Evolutionary conservation across 2,113 vertebrate genomes (phyloP).

Genomic region (Heterocephalus glaber): DNA sequence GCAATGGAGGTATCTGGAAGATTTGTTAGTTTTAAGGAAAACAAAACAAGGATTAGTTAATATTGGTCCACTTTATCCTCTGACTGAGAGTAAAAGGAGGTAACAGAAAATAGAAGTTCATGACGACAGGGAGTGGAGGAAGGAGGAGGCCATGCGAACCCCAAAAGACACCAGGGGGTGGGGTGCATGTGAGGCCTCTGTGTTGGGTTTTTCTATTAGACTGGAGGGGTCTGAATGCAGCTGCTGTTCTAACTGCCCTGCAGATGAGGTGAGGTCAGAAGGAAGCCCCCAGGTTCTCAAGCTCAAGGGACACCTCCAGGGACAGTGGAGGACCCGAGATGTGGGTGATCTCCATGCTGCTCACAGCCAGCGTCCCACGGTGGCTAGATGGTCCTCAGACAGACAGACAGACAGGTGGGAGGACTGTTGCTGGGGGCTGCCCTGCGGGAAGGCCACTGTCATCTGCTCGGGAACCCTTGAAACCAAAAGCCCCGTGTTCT

Average conservation of each 20-base stretch:
- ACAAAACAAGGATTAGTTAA: background rate
- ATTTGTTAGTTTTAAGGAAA: conserved; percentile 21
- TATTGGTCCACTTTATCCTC: background rate
- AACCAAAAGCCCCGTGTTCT: background rate
- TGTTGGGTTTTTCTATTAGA: background rate
- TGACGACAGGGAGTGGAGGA: background rate
- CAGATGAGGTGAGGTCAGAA: background rate
- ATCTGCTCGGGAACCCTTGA: conserved; percentile 40
- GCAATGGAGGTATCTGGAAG: background rate
- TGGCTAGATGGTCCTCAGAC: background rate
- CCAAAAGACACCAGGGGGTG: background rate
- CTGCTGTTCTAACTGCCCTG: background rate
- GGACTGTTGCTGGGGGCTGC: background rate
- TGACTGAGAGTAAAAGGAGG: background rate
- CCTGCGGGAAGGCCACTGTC: background rate
- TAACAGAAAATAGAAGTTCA: background rate
- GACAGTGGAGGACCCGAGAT: background rate
- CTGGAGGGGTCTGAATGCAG: background rate
- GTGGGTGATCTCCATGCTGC: background rate
- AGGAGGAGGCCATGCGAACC: background rate
- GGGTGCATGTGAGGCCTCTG: background rate
- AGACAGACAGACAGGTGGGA: background rate
- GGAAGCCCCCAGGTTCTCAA: background rate
- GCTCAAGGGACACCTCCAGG: background rate
- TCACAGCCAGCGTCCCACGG: fast-evolving